These are phyloP conservation scores for Tryphoninae sp. DNA, from an alignment of 2,888 invertebrate species.

Conservation along the genomic window DNA sequence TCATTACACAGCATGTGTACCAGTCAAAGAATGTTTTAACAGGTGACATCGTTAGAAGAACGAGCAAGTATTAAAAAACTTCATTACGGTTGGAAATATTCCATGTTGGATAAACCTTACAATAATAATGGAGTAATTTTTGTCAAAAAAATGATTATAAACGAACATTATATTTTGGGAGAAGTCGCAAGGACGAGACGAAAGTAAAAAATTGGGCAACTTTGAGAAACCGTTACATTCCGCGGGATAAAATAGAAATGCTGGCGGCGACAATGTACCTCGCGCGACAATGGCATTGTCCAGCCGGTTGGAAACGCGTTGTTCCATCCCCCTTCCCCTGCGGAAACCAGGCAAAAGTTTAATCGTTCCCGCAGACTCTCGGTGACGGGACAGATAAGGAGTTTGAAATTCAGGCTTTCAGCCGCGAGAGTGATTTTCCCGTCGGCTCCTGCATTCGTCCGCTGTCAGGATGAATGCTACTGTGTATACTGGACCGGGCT, in stretches of 20 bases:
- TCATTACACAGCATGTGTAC: too few relatives aligned
- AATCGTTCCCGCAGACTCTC: constrained; percentile 66
- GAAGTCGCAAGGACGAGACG: not conserved
- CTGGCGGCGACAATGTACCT: constrained; percentile 13
- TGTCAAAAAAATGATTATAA: too few relatives aligned
- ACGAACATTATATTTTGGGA: not conserved
- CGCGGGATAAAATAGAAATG: constrained; percentile 45
- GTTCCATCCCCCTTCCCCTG: constrained; percentile 43
- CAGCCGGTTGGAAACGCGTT: constrained; percentile 64
- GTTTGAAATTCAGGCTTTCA: constrained; percentile 54
- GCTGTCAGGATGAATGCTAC: not conserved
- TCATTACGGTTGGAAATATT: too few relatives aligned
- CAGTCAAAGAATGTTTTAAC: not conserved
- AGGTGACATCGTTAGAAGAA: not conserved
- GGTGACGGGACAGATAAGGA: constrained; percentile 67
- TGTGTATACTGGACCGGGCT: not conserved
- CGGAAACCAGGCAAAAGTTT: constrained; percentile 67
- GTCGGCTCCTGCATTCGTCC: constrained; percentile 7
- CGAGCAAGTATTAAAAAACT: too few relatives aligned
- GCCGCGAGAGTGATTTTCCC: constrained; percentile 7
- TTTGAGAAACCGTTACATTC: constrained; percentile 12
- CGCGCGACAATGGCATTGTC: constrained; percentile 65
- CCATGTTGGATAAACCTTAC: too few relatives aligned
- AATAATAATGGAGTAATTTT: too few relatives aligned
- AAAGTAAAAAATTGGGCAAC: constrained; percentile 1